phyloP scores from a whole-genome alignment of 1,140 invertebrate species.

The Trypoxylus dichotomus region DNA sequence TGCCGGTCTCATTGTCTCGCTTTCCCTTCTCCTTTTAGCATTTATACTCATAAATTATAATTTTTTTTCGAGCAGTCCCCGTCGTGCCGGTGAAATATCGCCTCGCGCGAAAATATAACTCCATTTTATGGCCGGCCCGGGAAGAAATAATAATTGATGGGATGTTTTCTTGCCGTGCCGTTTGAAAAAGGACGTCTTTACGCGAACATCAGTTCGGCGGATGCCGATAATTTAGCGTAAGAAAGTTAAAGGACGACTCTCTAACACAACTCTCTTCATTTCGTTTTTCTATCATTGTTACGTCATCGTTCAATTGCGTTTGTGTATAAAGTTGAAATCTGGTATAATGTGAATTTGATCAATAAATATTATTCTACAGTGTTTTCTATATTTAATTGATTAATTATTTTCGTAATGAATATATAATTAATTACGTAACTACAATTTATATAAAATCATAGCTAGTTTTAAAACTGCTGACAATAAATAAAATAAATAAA shows the following conservation, averaged over 20 bases:
- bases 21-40: background rate
- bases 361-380: too few relatives aligned
- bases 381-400: too few relatives aligned
- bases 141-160: constrained; percentile 14
- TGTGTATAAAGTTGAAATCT: too few relatives aligned
- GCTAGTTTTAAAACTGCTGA: too few relatives aligned
- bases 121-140: background rate
- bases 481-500: too few relatives aligned
- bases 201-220: background rate
- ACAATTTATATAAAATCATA: too few relatives aligned
- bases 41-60: constrained; percentile 16
- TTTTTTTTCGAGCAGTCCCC: background rate
- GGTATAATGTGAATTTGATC: too few relatives aligned
- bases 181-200: background rate
- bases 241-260: background rate
- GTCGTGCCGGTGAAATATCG: background rate
- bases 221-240: background rate
- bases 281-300: too few relatives aligned
- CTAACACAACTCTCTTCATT: background rate
- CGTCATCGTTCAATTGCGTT: too few relatives aligned
- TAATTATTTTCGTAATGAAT: too few relatives aligned
- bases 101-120: background rate
- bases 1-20: background rate
- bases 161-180: constrained; percentile 15
- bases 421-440: too few relatives aligned